Evolutionary conservation across 2,888 invertebrate genomes (phyloP), one percentile per base, ranked within the genome.

Genomic region (Mythimna loreyi): DNA sequence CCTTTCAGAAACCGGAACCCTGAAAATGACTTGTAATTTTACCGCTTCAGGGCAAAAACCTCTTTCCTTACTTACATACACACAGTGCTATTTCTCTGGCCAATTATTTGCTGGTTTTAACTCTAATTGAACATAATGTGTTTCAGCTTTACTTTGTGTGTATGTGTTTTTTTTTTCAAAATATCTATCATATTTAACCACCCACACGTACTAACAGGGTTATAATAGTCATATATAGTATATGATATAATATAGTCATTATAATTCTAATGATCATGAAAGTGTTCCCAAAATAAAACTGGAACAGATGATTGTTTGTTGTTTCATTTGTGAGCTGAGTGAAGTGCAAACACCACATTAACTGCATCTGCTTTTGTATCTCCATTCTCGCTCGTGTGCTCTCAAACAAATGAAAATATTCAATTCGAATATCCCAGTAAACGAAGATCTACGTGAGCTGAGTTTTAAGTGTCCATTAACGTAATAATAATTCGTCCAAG

Each of bases 401-500:
- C 59, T 68, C 60, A 62, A 65, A 72, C n/a, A 62, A 25, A 74
- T 74, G 25, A 76, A 75, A 75, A 80, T 60, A 68, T 66, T 72
- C 53, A 60, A 82, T 80, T 68, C 49, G 11, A 59, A 75, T 62
- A 40, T 36, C 9, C 21, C 56, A 30, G n/a, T 64, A 66, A 67
- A 53, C 60, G 72, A 74, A 65, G 63, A 73, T 75, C 52, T 75
- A 76, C 72, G 73, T 74, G 72, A 78, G 69, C 75, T 60, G 72
- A 79, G 67, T 78, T 72, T 70, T 78, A 81, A 85, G 68, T 81
- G 73, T 64, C 77, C 72, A 80, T 82, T 83, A 80, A 68, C 69
- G 62, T 75, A 69, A 79, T 85, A 81, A 82, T 81, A 76, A 81
- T 83, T 82, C 72, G 80, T 72, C 81, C 69, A 85, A 86, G 83